A percentile compares a stretch with the other conserved stretches of the same genome.
phyloP scores from a whole-genome alignment of 2,888 invertebrate genomes.

The Lithophane semibrunnea region DNA sequence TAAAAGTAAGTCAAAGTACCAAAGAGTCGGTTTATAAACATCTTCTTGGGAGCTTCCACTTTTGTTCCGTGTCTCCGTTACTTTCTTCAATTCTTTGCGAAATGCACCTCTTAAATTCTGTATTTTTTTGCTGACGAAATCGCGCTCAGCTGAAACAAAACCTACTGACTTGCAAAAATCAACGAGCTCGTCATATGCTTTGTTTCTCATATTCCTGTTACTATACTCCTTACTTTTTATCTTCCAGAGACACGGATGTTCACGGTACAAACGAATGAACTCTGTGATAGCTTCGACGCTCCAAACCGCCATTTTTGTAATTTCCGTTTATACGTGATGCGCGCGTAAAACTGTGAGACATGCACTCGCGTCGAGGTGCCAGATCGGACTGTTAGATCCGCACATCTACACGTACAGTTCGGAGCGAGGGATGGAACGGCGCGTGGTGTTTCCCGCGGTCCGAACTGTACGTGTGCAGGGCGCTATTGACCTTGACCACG shows the following conservation, averaged over 20 bases:
- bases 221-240: slow-evolving; percentile 36
- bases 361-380: neutral
- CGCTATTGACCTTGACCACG: no score
- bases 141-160: slow-evolving; percentile 26
- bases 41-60: slow-evolving; percentile 41
- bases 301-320: slow-evolving; percentile 24
- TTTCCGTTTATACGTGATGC: slow-evolving; percentile 27
- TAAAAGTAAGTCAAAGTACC: slow-evolving; percentile 55
- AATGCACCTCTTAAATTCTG: slow-evolving; percentile 35
- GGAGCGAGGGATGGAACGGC: slow-evolving; percentile 1
- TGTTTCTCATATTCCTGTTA: slow-evolving; percentile 22
- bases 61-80: slow-evolving; percentile 36
- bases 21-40: slow-evolving; percentile 45
- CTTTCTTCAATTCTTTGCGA: slow-evolving; percentile 45
- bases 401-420: slow-evolving; percentile 2
- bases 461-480: neutral
- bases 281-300: slow-evolving; percentile 11
- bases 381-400: slow-evolving; percentile 1
- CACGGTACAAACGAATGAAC: slow-evolving; percentile 35
- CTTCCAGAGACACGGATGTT: slow-evolving; percentile 46
- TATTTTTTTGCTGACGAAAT: slow-evolving; percentile 40
- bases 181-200: slow-evolving; percentile 37
- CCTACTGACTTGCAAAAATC: slow-evolving; percentile 16
- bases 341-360: neutral
- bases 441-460: neutral